Percentiles rank a stretch among this genome's conserved stretches.
These are phyloP conservation scores for Drosophila mayaguana DNA, from an alignment of 2,888 invertebrate genomes.

Conservation along the genomic window DNA sequence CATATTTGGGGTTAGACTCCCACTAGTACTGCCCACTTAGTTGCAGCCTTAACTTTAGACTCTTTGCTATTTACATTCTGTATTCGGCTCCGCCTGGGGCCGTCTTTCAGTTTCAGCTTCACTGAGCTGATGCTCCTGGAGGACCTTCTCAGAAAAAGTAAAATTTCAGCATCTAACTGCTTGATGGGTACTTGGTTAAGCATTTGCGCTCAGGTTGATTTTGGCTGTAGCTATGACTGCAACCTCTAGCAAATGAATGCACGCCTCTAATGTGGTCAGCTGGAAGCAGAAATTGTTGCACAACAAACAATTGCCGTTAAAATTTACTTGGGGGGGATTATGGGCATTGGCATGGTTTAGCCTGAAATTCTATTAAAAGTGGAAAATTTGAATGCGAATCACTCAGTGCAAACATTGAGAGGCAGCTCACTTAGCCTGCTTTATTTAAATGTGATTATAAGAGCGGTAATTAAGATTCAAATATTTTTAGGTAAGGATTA, in stretches of 20 bases:
- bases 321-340: too few species aligned
- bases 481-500: neutral
- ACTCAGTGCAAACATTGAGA: neutral
- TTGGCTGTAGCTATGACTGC: neutral
- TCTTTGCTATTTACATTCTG: slow-evolving; percentile 46
- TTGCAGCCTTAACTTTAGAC: slow-evolving; percentile 12
- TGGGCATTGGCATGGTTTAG: neutral
- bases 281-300: slow-evolving; percentile 15
- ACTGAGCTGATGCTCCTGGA: slow-evolving; percentile 27
- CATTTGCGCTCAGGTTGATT: slow-evolving; percentile 6
- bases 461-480: neutral
- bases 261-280: slow-evolving; percentile 24
- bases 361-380: neutral
- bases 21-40: neutral
- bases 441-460: neutral
- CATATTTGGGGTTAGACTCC: slow-evolving; percentile 52
- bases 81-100: slow-evolving; percentile 9
- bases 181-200: slow-evolving; percentile 34
- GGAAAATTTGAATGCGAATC: neutral
- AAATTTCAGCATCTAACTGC: slow-evolving; percentile 53
- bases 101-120: slow-evolving; percentile 35
- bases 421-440: neutral
- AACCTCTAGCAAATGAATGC: slow-evolving; percentile 52
- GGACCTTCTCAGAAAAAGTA: slow-evolving; percentile 38
- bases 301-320: neutral